phyloP scores from a whole-genome alignment of 2,888 invertebrate genomes.

The Acleris emargana region DNA sequence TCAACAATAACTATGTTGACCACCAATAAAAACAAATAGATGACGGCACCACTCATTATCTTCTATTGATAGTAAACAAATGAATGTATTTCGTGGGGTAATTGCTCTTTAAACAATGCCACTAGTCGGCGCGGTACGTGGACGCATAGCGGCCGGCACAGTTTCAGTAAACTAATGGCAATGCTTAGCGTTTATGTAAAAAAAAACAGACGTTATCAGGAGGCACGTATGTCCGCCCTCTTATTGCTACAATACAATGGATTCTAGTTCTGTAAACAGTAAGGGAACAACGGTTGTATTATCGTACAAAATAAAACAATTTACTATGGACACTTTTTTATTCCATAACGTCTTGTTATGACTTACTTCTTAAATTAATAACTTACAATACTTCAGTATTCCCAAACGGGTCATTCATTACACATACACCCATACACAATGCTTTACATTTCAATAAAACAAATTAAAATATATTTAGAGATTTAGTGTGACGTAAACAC shows the following conservation, averaged over 20 bases:
- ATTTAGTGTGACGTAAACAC: not conserved
- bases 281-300: slow-evolving; percentile 36
- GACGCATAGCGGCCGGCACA: slow-evolving; percentile 13
- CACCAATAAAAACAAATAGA: slow-evolving; percentile 20
- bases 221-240: not conserved
- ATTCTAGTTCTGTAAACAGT: slow-evolving; percentile 23
- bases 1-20: slow-evolving; percentile 3
- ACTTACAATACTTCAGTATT: slow-evolving; percentile 39
- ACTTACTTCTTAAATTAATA: slow-evolving; percentile 42
- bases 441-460: slow-evolving; percentile 25
- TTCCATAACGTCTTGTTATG: slow-evolving; percentile 48
- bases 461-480: not conserved
- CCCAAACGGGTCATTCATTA: slow-evolving; percentile 31
- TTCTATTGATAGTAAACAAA: not conserved
- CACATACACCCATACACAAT: slow-evolving; percentile 29
- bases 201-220: slow-evolving; percentile 23
- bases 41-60: slow-evolving; percentile 18
- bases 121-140: not conserved
- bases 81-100: not conserved
- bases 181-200: slow-evolving; percentile 10
- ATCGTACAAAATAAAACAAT: slow-evolving; percentile 44
- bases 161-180: slow-evolving; percentile 10
- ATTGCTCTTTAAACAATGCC: not conserved
- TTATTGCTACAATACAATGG: slow-evolving; percentile 34
- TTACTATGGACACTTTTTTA: slow-evolving; percentile 47